These are phyloP conservation scores for Nibea albiflora DNA, from an alignment of 2,113 vertebrate species.

Conservation along the genomic window DNA sequence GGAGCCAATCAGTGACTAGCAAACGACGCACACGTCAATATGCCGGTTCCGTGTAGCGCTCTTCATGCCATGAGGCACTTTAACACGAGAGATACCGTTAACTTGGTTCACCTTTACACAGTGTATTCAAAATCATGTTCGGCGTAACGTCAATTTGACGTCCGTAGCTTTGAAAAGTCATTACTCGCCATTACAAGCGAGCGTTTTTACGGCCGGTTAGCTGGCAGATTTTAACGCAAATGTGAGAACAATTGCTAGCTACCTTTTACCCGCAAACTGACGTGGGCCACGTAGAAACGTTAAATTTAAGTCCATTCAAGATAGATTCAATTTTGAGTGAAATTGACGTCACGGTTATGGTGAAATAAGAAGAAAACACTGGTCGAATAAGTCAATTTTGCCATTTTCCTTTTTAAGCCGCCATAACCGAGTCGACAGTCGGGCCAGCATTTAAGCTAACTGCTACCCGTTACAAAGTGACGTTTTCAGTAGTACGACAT, in stretches of 20 bases:
- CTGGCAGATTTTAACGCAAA: not conserved
- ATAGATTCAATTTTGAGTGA: fast-evolving
- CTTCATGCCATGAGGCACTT: slow-evolving; percentile 60
- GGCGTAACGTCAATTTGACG: no score
- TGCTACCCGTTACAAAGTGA: not conserved
- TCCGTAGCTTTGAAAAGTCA: not conserved
- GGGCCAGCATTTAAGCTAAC: not conserved
- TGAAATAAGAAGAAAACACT: not conserved
- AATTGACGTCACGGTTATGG: not conserved
- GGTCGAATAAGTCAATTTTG: fast-evolving
- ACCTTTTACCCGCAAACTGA: not conserved
- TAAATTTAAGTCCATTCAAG: not conserved
- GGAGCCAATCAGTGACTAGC: slow-evolving; percentile 43
- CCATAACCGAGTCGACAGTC: not conserved
- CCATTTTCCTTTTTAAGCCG: not conserved
- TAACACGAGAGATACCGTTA: not conserved
- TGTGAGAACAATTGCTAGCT: not conserved
- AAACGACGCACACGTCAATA: slow-evolving; percentile 11
- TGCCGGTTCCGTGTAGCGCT: slow-evolving; percentile 67
- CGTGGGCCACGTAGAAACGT: slow-evolving; percentile 37
- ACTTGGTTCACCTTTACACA: not conserved
- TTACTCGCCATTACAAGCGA: fast-evolving
- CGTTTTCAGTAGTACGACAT: no score
- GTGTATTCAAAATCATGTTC: not conserved
- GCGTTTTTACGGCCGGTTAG: not conserved